These are phyloP conservation scores for Falcunculus frontatus DNA, from an alignment of 2,113 vertebrate genomes.

Conservation along the genomic window DNA sequence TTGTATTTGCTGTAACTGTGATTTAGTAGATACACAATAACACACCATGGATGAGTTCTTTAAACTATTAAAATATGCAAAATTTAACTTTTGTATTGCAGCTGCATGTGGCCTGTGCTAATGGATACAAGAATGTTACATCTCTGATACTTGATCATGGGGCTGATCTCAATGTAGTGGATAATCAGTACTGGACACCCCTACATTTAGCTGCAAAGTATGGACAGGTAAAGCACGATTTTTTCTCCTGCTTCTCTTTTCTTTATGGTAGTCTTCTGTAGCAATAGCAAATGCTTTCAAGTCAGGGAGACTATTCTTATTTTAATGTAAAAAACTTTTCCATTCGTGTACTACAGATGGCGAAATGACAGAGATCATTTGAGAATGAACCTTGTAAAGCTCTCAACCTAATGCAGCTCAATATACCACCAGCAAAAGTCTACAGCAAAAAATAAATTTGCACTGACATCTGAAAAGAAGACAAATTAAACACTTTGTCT, in stretches of 20 bases:
- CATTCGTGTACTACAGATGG: neutral
- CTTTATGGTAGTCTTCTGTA: neutral
- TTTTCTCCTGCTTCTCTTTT: neutral
- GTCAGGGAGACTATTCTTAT: neutral
- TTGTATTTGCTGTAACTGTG: neutral
- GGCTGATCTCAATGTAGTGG: constrained; percentile 78
- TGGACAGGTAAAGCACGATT: constrained; percentile 81
- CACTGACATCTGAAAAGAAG: neutral
- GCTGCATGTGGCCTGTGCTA: constrained; percentile 90
- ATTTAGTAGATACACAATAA: neutral
- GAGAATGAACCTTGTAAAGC: neutral
- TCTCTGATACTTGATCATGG: constrained; percentile 80
- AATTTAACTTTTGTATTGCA: constrained; percentile 32
- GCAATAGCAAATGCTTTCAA: neutral
- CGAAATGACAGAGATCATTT: neutral
- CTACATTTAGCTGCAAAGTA: constrained; percentile 93
- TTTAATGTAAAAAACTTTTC: neutral
- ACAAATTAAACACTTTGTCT: neutral
- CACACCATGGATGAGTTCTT: fast-evolving
- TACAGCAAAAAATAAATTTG: neutral
- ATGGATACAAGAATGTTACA: constrained; percentile 86
- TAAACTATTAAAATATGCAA: neutral
- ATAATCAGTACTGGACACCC: constrained; percentile 87
- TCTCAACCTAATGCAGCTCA: neutral
- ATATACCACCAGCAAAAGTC: neutral